Percentiles rank a stretch among this genome's conserved stretches.
phyloP scores from a whole-genome alignment of 64 coral and sea anemone species.

The Actinia tenebrosa region DNA sequence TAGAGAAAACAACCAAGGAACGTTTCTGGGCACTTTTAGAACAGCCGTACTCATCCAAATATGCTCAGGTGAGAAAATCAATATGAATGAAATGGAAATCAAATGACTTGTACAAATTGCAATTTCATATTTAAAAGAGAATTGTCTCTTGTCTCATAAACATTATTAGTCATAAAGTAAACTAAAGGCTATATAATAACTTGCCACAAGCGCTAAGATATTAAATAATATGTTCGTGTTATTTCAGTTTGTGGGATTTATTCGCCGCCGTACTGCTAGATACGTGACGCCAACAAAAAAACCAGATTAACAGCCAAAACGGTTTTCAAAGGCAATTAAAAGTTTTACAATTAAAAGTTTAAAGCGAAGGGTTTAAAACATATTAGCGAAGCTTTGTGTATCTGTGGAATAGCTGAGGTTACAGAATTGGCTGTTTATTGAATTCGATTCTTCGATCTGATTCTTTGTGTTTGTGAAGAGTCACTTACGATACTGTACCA shows the following conservation, averaged over 20 bases:
- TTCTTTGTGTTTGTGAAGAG: background rate
- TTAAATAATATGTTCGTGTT: background rate
- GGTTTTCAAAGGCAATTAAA: constrained; percentile 9
- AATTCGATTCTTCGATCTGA: background rate
- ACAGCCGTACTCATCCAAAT: constrained; percentile 84
- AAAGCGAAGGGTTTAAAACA: background rate
- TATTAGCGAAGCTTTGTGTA: background rate
- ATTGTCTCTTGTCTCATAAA: background rate
- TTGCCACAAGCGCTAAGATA: background rate
- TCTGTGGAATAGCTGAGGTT: background rate
- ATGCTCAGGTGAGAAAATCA: constrained; percentile 69
- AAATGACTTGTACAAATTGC: background rate
- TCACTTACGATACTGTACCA: background rate
- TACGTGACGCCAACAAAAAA: background rate
- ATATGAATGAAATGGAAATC: background rate
- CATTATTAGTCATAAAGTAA: background rate
- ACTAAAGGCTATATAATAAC: background rate
- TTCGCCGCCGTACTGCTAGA: background rate
- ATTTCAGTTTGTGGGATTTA: background rate
- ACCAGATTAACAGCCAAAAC: background rate
- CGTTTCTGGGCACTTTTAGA: constrained; percentile 76
- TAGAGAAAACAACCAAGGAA: constrained; percentile 29
- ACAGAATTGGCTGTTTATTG: background rate
- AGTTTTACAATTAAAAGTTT: background rate
- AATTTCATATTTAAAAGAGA: background rate